A percentile compares a stretch with the other conserved stretches of the same genome.
Conservation (phyloP, 2,113 vertebrate species). For the Dicerorhinus sumatrensis region DNA sequence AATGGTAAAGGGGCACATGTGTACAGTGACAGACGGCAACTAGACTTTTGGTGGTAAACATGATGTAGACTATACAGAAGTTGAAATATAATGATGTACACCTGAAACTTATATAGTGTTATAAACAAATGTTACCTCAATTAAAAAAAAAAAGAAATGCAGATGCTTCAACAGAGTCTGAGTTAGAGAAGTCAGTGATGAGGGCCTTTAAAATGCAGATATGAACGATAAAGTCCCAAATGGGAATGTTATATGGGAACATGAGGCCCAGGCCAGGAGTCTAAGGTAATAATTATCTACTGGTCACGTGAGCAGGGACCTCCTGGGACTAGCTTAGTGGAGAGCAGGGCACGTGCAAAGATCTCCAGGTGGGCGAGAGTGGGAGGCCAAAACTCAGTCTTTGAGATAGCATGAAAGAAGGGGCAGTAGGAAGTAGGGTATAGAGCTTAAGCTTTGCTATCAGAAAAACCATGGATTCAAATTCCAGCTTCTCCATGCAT, state of each 20-base stretch:
- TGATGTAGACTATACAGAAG: too few relatives aligned
- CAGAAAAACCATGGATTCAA: background rate
- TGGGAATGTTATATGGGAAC: rapidly evolving
- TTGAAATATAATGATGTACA: too few relatives aligned
- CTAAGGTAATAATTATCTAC: background rate
- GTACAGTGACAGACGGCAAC: too few relatives aligned
- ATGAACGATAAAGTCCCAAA: background rate
- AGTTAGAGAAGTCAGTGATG: rapidly evolving
- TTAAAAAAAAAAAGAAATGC: too few relatives aligned
- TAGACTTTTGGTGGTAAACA: too few relatives aligned
- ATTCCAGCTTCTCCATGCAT: background rate
- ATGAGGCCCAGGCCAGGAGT: too few relatives aligned
- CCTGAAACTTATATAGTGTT: too few relatives aligned
- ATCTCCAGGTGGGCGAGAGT: rapidly evolving
- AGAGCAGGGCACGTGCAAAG: background rate
- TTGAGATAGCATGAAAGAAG: background rate
- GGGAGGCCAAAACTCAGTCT: background rate
- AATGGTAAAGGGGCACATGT: too few relatives aligned
- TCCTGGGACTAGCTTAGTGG: background rate
- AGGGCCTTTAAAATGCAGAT: background rate
- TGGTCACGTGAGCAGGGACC: background rate
- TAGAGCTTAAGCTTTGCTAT: background rate
- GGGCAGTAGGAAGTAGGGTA: rapidly evolving
- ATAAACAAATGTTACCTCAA: too few relatives aligned
- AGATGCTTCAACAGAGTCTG: too few relatives aligned